phyloP scores from a whole-genome alignment of 1,140 invertebrate species.

The Trichoplusia ni region DNA sequence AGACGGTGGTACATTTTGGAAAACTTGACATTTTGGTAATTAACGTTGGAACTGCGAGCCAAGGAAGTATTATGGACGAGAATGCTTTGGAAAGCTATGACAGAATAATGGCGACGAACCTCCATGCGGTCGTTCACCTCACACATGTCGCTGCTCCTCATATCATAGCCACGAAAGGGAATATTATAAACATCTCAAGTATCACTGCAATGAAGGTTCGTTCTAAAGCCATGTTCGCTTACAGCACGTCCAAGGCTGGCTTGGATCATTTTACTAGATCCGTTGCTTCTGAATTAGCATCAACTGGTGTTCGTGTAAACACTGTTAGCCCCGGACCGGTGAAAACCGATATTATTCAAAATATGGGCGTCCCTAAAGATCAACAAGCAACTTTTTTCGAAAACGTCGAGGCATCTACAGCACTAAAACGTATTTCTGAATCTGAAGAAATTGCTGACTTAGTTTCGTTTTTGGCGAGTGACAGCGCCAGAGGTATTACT shows the following conservation, averaged over 20 bases:
- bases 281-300: slow-evolving; percentile 84
- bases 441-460: slow-evolving; percentile 33
- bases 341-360: slow-evolving; percentile 72
- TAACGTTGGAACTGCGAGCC: slow-evolving; percentile 10
- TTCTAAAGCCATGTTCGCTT: slow-evolving; percentile 56
- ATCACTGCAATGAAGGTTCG: slow-evolving; percentile 33
- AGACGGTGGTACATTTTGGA: background rate
- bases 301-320: slow-evolving; percentile 87
- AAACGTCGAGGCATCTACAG: background rate
- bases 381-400: background rate
- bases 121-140: slow-evolving; percentile 85
- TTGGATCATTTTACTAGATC: slow-evolving; percentile 89
- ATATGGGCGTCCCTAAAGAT: background rate
- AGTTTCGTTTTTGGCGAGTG: slow-evolving; percentile 32
- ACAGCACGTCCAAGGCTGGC: slow-evolving; percentile 89
- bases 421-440: slow-evolving; percentile 15
- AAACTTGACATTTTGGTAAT: slow-evolving; percentile 29
- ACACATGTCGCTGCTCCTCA: slow-evolving; percentile 87
- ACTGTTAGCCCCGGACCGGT: slow-evolving; percentile 87
- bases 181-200: slow-evolving; percentile 89
- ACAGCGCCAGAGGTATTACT: slow-evolving; percentile 29
- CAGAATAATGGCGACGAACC: slow-evolving; percentile 85
- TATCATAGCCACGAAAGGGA: slow-evolving; percentile 85
- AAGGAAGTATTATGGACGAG: background rate
- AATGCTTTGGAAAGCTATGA: slow-evolving; percentile 84